A percentile compares a stretch with the other conserved stretches of the same genome.
Conservation (phyloP, 1,140 invertebrate species). For the Agrilus planipennis region DNA sequence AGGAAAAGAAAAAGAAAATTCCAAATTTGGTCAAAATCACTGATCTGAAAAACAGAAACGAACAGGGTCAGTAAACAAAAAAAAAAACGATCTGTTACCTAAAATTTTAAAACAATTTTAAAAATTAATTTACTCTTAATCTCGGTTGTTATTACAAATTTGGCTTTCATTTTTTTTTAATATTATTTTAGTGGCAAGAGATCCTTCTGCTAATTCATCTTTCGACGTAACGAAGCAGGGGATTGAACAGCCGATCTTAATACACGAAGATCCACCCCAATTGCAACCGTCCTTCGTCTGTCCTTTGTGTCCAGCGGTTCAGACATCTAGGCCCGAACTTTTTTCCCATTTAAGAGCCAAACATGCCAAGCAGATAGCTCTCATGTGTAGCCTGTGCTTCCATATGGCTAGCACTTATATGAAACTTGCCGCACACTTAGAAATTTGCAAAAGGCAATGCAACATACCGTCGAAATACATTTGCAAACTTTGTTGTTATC, state of each 20-base stretch:
- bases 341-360: slow-evolving; percentile 45
- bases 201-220: no score
- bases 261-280: slow-evolving; percentile 15
- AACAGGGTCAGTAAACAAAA: slow-evolving; percentile 13
- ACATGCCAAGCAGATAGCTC: slow-evolving; percentile 42
- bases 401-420: slow-evolving; percentile 40
- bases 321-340: slow-evolving; percentile 36
- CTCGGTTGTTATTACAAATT: no score
- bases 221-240: no score
- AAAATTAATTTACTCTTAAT: no score
- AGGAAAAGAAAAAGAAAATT: slow-evolving; percentile 26
- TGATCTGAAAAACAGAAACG: slow-evolving; percentile 24
- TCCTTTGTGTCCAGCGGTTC: slow-evolving; percentile 23
- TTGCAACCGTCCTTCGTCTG: slow-evolving; percentile 20
- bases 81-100: no score
- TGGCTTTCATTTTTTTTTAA: no score
- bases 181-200: no score
- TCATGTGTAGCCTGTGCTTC: slow-evolving; percentile 45
- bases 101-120: no score
- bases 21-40: slow-evolving; percentile 31
- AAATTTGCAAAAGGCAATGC: slow-evolving; percentile 36
- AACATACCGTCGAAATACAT: slow-evolving; percentile 33
- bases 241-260: no score
- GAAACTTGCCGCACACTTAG: slow-evolving; percentile 40
- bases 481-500: slow-evolving; percentile 45